Evolutionary conservation across 2,797 vertebrate genomes (phyloP).

Genomic region (Eulemur mongoz): DNA sequence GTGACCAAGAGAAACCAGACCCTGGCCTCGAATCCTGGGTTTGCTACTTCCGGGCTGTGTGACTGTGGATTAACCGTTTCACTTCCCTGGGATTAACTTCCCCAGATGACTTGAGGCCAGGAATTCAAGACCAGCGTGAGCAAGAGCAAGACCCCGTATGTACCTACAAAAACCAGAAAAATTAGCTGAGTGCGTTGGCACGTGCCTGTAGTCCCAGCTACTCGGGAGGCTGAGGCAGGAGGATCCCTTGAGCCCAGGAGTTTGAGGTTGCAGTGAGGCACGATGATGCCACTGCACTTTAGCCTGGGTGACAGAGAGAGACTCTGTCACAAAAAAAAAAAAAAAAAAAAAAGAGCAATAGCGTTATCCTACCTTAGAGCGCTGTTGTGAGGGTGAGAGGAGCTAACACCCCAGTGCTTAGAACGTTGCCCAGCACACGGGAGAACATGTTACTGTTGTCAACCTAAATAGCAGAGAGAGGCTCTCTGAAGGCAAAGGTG

Average conservation of each 20-base stretch:
- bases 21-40: too few relatives aligned
- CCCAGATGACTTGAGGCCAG: too few relatives aligned
- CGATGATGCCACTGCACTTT: background rate
- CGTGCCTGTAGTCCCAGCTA: background rate
- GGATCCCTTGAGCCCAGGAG: background rate
- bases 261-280: background rate
- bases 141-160: background rate
- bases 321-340: too few relatives aligned
- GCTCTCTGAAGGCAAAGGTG: background rate
- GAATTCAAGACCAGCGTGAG: too few relatives aligned
- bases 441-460: background rate
- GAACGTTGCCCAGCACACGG: rapidly evolving
- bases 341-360: too few relatives aligned
- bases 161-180: background rate
- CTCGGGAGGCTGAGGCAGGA: background rate
- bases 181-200: background rate
- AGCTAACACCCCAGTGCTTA: background rate
- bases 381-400: background rate
- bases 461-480: background rate
- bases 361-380: rapidly evolving
- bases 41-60: background rate
- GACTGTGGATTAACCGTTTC: background rate
- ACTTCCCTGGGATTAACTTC: too few relatives aligned
- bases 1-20: background rate
- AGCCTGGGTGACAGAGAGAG: background rate